Evolutionary conservation across 2,113 vertebrate species (phyloP).

Genomic region (Lichenostomus cassidix): DNA sequence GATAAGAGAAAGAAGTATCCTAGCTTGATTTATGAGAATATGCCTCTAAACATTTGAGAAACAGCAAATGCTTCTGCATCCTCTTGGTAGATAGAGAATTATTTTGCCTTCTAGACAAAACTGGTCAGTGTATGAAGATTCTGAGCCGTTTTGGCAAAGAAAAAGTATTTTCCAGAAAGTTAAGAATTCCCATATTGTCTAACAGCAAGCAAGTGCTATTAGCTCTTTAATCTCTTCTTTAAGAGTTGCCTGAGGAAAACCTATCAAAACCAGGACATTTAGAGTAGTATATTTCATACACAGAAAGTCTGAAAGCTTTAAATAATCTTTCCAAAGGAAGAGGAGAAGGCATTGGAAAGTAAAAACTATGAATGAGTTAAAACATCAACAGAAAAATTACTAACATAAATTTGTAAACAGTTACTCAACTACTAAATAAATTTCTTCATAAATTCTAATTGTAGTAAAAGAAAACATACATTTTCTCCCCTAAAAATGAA

Average conservation of each 20-base stretch:
- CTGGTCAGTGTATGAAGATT: neutral
- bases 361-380: neutral
- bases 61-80: neutral
- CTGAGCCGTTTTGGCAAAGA: neutral
- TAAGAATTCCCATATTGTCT: neutral
- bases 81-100: neutral
- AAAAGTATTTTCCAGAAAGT: neutral
- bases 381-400: neutral
- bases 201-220: neutral
- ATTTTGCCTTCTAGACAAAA: neutral
- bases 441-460: neutral
- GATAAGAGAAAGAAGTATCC: neutral
- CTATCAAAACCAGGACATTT: neutral
- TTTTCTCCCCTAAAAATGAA: rapidly evolving
- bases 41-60: neutral
- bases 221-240: neutral
- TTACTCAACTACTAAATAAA: neutral
- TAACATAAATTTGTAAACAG: neutral
- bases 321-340: neutral
- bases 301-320: neutral
- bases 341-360: neutral
- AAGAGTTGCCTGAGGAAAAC: neutral
- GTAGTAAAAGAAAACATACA: neutral
- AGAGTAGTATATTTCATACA: neutral
- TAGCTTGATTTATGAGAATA: neutral